These are phyloP conservation scores for Ruditapes philippinarum DNA, from an alignment of 1,140 invertebrate species.

Conservation along the genomic window DNA sequence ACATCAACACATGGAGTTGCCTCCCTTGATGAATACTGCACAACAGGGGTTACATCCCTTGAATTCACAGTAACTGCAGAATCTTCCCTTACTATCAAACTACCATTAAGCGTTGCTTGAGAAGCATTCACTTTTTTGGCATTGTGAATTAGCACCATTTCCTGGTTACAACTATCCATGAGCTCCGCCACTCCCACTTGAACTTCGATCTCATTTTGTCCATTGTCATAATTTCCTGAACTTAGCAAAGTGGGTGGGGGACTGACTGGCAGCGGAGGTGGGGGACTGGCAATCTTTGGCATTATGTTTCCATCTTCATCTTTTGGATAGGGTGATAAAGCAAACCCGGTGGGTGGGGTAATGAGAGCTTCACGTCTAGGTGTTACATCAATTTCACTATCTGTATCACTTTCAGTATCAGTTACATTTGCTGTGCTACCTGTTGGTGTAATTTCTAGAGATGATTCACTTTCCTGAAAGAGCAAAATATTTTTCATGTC, in stretches of 20 bases:
- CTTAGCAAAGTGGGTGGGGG: conserved; percentile 43
- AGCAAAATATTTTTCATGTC: no score
- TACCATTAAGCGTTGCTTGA: conserved; percentile 11
- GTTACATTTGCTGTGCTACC: conserved; percentile 35
- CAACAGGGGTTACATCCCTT: conserved; percentile 43
- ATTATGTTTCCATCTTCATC: conserved; percentile 27
- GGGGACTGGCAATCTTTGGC: conserved; percentile 44
- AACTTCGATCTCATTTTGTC: not conserved
- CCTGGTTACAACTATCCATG: conserved; percentile 52
- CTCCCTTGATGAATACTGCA: conserved; percentile 13
- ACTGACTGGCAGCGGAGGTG: conserved; percentile 61
- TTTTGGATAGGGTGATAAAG: conserved; percentile 30
- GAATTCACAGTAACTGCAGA: conserved; percentile 49
- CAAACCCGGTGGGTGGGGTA: conserved; percentile 47
- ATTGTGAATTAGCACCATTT: conserved; percentile 49
- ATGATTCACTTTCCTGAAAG: conserved; percentile 57
- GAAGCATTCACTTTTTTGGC: not conserved
- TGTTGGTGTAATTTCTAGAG: conserved; percentile 59
- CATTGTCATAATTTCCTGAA: not conserved
- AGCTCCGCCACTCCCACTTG: conserved; percentile 57
- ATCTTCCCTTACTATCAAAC: conserved; percentile 61
- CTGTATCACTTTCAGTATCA: conserved; percentile 58
- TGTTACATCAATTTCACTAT: conserved; percentile 51
- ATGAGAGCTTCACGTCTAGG: conserved; percentile 25
- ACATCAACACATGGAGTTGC: conserved; percentile 17